Conservation (phyloP, 2,113 vertebrate genomes). For the Etheostoma spectabile region DNA sequence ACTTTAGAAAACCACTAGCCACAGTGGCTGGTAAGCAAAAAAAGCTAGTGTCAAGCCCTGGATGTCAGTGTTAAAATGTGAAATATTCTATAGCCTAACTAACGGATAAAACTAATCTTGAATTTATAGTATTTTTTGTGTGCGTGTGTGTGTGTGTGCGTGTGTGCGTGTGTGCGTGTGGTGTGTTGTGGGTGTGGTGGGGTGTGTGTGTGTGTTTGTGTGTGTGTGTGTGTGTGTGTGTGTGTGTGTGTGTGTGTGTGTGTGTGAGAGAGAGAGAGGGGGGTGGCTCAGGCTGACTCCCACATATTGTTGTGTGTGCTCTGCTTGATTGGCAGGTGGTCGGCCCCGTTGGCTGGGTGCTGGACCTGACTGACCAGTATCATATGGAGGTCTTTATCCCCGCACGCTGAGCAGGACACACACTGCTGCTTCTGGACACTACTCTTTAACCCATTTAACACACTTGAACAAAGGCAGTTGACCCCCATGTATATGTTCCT, state of each 20-base stretch:
- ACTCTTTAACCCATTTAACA: conserved; percentile 65
- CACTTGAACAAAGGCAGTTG: conserved; percentile 49
- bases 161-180: conserved; percentile 28
- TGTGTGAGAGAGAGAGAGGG: too few relatives aligned
- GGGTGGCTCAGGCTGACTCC: conserved; percentile 48
- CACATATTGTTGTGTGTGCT: conserved; percentile 42
- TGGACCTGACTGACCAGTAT: conserved; percentile 54
- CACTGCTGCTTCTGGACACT: conserved; percentile 63
- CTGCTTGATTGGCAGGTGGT: conserved; percentile 68
- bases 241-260: conserved; percentile 29
- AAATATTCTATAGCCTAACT: too few relatives aligned
- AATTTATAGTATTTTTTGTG: neutral
- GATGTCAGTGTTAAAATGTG: too few relatives aligned
- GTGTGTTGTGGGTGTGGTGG: too few relatives aligned
- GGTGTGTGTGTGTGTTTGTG: neutral
- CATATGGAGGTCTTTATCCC: conserved; percentile 70
- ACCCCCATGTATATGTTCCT: conserved; percentile 52
- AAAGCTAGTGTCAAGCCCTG: too few relatives aligned
- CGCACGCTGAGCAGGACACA: conserved; percentile 65
- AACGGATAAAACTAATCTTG: neutral
- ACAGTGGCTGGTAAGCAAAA: too few relatives aligned
- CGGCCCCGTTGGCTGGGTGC: conserved; percentile 56
- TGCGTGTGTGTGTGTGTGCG: neutral
- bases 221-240: neutral
- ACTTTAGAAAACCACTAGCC: too few relatives aligned